These are phyloP conservation scores for Nannobrachium achirus DNA, from an alignment of 2,113 vertebrate genomes.

Conservation along the genomic window DNA sequence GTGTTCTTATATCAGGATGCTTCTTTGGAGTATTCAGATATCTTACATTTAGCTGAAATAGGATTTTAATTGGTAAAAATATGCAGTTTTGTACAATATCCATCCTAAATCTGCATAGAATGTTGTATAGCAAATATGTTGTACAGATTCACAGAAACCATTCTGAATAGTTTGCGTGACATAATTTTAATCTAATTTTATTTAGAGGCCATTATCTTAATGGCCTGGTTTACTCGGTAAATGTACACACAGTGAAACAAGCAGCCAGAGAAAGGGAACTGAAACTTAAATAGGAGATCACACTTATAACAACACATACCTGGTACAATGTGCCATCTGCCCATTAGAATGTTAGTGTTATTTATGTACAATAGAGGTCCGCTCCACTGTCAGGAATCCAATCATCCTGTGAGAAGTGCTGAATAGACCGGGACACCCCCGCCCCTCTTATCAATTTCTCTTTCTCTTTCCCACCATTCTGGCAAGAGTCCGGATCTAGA, in stretches of 20 bases:
- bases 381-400: conserved; percentile 9
- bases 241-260: conserved; percentile 10
- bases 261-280: neutral
- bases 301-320: neutral
- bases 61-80: conserved; percentile 24
- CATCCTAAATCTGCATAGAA: neutral
- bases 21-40: neutral
- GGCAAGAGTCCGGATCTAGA: conserved; percentile 39
- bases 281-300: neutral
- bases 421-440: conserved; percentile 3
- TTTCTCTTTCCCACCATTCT: conserved; percentile 9
- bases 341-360: conserved; percentile 13
- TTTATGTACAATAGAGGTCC: conserved; percentile 6
- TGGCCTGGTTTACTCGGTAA: neutral
- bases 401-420: conserved; percentile 33
- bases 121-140: neutral
- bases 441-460: conserved; percentile 14
- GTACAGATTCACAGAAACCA: neutral
- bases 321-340: neutral
- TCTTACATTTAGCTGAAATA: conserved; percentile 12
- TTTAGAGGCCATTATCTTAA: neutral
- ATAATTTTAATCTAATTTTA: neutral
- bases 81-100: neutral
- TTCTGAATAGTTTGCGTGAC: neutral
- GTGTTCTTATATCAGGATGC: neutral